These are phyloP conservation scores for Phylloscopus trochilus DNA, from an alignment of 2,113 vertebrate species.

Conservation along the genomic window DNA sequence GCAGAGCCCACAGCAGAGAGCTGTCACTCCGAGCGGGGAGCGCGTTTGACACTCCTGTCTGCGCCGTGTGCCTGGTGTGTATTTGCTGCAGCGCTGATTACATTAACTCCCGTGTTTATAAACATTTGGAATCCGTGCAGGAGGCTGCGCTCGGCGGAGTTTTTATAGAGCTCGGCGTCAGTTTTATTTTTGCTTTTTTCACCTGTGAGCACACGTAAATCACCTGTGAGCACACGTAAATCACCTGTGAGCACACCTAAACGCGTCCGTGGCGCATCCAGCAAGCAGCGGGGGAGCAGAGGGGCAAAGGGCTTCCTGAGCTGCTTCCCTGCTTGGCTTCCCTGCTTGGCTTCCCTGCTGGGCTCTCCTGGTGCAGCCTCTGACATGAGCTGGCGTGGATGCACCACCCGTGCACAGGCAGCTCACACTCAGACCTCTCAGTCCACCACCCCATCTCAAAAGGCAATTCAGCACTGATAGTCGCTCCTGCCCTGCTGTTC, in stretches of 20 bases:
- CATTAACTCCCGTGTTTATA: conserved; percentile 76
- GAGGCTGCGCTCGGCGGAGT: conserved; percentile 51
- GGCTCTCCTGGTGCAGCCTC: background rate
- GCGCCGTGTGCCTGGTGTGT: conserved; percentile 66
- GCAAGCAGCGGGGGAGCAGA: background rate
- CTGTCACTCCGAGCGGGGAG: conserved; percentile 24
- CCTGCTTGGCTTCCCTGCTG: conserved; percentile 24
- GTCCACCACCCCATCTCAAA: background rate
- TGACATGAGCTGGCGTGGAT: fast-evolving
- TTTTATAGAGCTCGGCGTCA: background rate
- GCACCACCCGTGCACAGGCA: fast-evolving
- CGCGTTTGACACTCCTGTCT: conserved; percentile 57
- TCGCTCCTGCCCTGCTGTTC: background rate
- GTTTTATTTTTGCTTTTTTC: conserved; percentile 47
- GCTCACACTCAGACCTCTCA: background rate
- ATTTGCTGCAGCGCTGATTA: conserved; percentile 75
- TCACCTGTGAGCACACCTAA: conserved; percentile 29
- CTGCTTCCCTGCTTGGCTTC: conserved; percentile 12
- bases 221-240: conserved; percentile 21
- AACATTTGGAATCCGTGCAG: conserved; percentile 68
- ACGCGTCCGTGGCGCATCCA: background rate
- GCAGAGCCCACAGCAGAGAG: conserved; percentile 42
- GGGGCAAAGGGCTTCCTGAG: conserved; percentile 35
- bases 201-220: conserved; percentile 13
- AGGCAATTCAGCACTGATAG: background rate